Evolutionary conservation across 2,113 vertebrate genomes (phyloP).

Genomic region (Xenus cinereus): DNA sequence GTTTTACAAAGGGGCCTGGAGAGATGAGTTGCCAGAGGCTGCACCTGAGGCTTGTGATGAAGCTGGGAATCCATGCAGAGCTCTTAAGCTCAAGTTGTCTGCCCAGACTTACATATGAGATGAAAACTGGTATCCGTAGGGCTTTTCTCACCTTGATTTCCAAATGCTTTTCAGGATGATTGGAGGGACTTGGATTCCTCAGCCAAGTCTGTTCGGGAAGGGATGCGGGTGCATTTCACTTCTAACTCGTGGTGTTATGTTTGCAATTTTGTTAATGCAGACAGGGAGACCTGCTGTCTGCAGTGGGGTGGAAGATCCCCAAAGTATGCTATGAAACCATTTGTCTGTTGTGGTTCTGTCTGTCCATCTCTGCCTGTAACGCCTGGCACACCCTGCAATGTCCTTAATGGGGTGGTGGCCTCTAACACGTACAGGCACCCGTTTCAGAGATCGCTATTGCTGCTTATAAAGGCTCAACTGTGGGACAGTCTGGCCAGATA

Average conservation of each 20-base stretch:
- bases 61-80: not conserved
- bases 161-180: not conserved
- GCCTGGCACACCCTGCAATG: not conserved
- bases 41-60: conserved; percentile 22
- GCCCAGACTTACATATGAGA: not conserved
- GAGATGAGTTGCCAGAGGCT: conserved; percentile 35
- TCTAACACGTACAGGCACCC: accelerated
- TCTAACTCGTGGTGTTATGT: not conserved
- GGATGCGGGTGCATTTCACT: not conserved
- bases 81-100: not conserved
- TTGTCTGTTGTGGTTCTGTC: not conserved
- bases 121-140: not conserved
- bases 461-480: not conserved
- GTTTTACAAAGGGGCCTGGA: not conserved
- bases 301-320: not conserved
- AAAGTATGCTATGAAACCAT: not conserved
- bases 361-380: not conserved
- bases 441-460: not conserved
- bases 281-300: not conserved
- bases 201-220: not conserved
- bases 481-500: not conserved
- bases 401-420: not conserved
- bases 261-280: not conserved
- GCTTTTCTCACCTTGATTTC: not conserved
- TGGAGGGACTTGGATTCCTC: not conserved